Evolutionary conservation across 2,113 vertebrate genomes (phyloP), one percentile per base, ranked within the genome.

Genomic region (Hippocampus barbouri): DNA sequence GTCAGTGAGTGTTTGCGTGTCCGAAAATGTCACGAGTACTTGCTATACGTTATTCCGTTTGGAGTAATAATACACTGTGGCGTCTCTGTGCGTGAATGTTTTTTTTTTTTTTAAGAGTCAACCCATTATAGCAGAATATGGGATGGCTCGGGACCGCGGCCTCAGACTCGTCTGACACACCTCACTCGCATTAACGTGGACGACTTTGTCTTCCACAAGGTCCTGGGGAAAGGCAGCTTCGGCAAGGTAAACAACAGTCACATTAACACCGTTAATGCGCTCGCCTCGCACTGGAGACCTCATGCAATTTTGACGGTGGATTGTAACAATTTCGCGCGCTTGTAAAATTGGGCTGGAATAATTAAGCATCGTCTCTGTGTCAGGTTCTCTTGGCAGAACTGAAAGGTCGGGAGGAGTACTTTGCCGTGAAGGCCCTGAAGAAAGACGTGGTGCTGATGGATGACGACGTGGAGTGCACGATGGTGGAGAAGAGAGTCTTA

Each of bases 361-460:
- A 40, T 25, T 47, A 47, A 47, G 59, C 15, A 61, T 61, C 27
- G 15, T 47, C 8, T 16, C 1, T 66, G n/a, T 27, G n/a, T 16
- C 78, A 99, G 97, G 97, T 99, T 54, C 88, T 99, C 20, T 92
- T 99, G 9, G 97, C 94, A 0, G 97, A 99, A 85, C 88, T 99
- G 76, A 97, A 97, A 88, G 95, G 95, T 40, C 92, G 85, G 71
- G 93, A 93, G 0, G 93, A 96, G 81, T 99, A 92, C 90, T 99
- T 98, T 72, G 97, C 97, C 0, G 27, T 99, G 70, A 99, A 99
- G 85, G 96, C 94, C 41, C 91, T 99, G 77, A 99, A 99, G 85
- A 99, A 99, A 80, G 97, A 98, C 0, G 97, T 99, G n/a, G 97
- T 99, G n/a, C 89, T 99, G 66, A 98, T 99, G 74, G 96, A 99